Evolutionary conservation across 2,113 vertebrate genomes (phyloP).

Genomic region (Ameiurus melas): DNA sequence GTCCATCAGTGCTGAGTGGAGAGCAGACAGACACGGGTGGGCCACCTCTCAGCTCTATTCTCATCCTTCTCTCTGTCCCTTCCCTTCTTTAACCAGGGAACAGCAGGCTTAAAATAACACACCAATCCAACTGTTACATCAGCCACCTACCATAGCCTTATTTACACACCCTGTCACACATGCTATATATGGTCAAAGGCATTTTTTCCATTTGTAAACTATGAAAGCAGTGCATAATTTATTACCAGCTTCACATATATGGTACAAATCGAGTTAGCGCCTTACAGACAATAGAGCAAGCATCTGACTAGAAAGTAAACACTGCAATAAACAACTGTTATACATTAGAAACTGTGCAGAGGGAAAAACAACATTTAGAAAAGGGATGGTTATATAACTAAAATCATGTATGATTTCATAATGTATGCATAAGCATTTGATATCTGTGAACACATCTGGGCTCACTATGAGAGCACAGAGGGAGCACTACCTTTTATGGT

Average conservation of each 20-base stretch:
- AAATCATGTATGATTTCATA: background rate
- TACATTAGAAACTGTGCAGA: background rate
- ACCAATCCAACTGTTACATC: conserved; percentile 32
- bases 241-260: background rate
- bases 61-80: conserved; percentile 19
- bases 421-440: background rate
- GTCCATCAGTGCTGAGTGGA: background rate
- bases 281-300: background rate
- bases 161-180: conserved; percentile 1
- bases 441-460: background rate
- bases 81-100: conserved; percentile 23
- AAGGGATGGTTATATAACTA: background rate
- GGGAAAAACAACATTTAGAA: background rate
- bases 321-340: background rate
- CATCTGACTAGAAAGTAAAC: background rate
- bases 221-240: background rate
- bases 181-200: conserved; percentile 20
- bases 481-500: conserved; percentile 33
- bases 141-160: conserved; percentile 9
- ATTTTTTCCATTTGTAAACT: background rate
- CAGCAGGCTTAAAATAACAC: conserved; percentile 41
- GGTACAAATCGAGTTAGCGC: background rate
- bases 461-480: background rate
- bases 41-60: conserved; percentile 20
- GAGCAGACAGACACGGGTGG: background rate